Conservation (phyloP, 2,797 vertebrate genomes). For the Falco berigora region DNA sequence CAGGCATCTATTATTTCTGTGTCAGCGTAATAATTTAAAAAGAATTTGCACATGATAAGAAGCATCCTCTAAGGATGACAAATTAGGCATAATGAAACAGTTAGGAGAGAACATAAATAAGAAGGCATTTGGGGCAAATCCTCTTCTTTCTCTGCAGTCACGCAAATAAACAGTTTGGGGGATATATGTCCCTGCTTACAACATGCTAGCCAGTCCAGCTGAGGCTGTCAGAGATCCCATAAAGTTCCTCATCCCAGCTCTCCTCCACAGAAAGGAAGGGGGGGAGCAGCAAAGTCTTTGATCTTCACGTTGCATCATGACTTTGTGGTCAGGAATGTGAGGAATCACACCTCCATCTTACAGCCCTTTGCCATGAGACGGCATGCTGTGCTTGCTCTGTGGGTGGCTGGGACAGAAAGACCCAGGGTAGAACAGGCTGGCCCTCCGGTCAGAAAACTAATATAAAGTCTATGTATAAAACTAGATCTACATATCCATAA, state of each 20-base stretch:
- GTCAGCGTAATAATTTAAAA: slow-evolving; percentile 57
- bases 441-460: not conserved
- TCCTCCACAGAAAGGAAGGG: not conserved
- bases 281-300: not conserved
- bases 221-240: not conserved
- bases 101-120: slow-evolving; percentile 46
- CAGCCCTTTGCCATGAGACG: fast-evolving
- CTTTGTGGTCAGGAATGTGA: not conserved
- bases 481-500: not conserved
- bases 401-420: not conserved
- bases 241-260: not conserved
- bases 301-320: not conserved
- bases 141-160: slow-evolving; percentile 9
- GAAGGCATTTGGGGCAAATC: slow-evolving; percentile 36
- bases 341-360: fast-evolving
- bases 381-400: not conserved
- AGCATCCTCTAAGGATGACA: slow-evolving; percentile 43
- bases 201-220: not conserved
- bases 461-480: not conserved
- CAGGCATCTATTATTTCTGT: slow-evolving; percentile 53
- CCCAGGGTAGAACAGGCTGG: not conserved
- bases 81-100: slow-evolving; percentile 43
- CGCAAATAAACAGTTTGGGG: not conserved
- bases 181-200: not conserved
- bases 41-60: slow-evolving; percentile 47